These are phyloP conservation scores for Aythya fuligula DNA, from an alignment of 2,797 vertebrate genomes.

Conservation along the genomic window DNA sequence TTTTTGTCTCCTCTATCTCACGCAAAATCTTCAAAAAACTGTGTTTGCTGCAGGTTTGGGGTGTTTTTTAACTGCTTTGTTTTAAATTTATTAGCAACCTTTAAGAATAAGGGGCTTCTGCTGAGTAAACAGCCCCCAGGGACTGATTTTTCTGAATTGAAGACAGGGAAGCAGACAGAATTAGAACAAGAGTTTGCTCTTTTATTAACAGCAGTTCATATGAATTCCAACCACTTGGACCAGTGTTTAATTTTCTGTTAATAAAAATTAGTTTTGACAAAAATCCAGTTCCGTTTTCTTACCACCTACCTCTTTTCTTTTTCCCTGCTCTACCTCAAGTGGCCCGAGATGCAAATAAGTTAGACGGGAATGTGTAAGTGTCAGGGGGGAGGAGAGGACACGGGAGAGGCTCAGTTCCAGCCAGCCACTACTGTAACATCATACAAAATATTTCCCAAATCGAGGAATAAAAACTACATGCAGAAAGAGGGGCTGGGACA, in stretches of 20 bases:
- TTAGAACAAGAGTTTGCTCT: constrained; percentile 43
- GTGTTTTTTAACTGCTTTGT: background rate
- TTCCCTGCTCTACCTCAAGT: constrained; percentile 17
- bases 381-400: background rate
- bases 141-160: constrained; percentile 21
- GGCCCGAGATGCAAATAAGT: constrained; percentile 37
- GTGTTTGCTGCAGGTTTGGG: background rate
- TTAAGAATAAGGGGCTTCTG: background rate
- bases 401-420: background rate
- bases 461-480: background rate
- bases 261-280: constrained; percentile 79
- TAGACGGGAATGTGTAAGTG: background rate
- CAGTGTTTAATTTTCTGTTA: constrained; percentile 80
- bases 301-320: background rate
- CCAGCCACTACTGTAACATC: background rate
- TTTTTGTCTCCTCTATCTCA: background rate
- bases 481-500: constrained; percentile 12
- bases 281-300: constrained; percentile 38
- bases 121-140: background rate
- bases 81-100: background rate
- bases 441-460: constrained; percentile 19
- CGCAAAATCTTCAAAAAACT: accelerated
- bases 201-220: constrained; percentile 69
- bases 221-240: constrained; percentile 36
- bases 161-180: background rate